Evolutionary conservation across 2,797 vertebrate genomes (phyloP).

Genomic region (Nyctibius grandis): DNA sequence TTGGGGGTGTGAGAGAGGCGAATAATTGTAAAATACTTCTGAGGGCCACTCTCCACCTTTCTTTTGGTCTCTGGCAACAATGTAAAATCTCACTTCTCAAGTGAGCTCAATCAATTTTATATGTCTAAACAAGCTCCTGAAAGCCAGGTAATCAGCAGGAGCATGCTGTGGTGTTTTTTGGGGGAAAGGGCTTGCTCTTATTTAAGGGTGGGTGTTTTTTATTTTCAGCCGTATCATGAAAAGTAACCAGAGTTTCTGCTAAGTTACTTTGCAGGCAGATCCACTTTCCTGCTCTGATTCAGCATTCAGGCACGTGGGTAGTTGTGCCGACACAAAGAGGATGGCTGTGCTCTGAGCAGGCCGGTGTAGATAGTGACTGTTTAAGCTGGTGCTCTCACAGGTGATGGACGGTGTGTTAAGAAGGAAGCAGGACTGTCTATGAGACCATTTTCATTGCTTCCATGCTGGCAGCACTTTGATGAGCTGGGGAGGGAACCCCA

Average conservation of each 20-base stretch:
- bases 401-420: background rate
- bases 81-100: background rate
- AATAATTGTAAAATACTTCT: background rate
- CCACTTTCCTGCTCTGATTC: background rate
- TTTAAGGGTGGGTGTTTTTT: background rate
- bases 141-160: background rate
- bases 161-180: background rate
- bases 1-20: rapidly evolving
- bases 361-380: background rate
- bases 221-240: background rate
- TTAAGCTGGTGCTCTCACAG: background rate
- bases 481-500: background rate
- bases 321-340: background rate
- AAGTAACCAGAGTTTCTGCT: background rate
- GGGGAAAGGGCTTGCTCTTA: background rate
- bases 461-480: background rate
- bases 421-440: background rate
- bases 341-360: background rate
- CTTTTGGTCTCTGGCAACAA: background rate
- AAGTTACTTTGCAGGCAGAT: background rate
- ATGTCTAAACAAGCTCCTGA: background rate
- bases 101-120: background rate
- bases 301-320: rapidly evolving
- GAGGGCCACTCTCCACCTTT: background rate
- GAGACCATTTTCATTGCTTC: background rate